These are phyloP conservation scores for Cerceris ruficornis DNA, from an alignment of 2,888 invertebrate species.

Conservation along the genomic window DNA sequence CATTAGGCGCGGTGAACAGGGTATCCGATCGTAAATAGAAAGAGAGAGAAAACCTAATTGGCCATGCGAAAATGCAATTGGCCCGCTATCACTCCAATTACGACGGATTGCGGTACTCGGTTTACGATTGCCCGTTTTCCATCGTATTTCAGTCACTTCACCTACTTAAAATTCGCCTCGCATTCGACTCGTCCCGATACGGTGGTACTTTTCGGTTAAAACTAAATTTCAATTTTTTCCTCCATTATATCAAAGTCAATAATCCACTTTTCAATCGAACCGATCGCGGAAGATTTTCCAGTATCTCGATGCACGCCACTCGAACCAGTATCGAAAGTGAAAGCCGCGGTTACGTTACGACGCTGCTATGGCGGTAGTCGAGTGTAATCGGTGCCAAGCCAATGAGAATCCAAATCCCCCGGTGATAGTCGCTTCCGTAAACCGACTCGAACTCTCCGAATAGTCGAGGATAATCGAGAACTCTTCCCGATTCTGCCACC, in stretches of 20 bases:
- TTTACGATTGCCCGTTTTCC: conserved; percentile 14
- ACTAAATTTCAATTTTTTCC: too few species aligned
- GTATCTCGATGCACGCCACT: conserved; percentile 11
- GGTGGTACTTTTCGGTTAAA: too few species aligned
- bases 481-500: conserved; percentile 6
- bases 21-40: background rate
- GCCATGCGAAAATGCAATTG: conserved; percentile 74
- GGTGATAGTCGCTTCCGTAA: conserved; percentile 60
- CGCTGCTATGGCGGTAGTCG: conserved; percentile 27
- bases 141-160: background rate
- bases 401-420: conserved; percentile 49
- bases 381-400: conserved; percentile 56
- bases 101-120: conserved; percentile 74
- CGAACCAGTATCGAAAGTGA: conserved; percentile 72
- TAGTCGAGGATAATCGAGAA: background rate
- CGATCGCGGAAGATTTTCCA: conserved; percentile 42
- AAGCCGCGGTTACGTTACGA: conserved; percentile 70
- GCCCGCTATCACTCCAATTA: conserved; percentile 74
- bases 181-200: background rate
- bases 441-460: conserved; percentile 9
- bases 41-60: conserved; percentile 41
- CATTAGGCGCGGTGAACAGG: conserved; percentile 41
- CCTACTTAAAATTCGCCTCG: too few species aligned
- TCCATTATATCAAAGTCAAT: too few species aligned
- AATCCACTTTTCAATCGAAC: background rate